A percentile compares a stretch with the other conserved stretches of the same genome.
Evolutionary conservation across 2,113 vertebrate genomes (phyloP).

Genomic region (Rafetus swinhoei): DNA sequence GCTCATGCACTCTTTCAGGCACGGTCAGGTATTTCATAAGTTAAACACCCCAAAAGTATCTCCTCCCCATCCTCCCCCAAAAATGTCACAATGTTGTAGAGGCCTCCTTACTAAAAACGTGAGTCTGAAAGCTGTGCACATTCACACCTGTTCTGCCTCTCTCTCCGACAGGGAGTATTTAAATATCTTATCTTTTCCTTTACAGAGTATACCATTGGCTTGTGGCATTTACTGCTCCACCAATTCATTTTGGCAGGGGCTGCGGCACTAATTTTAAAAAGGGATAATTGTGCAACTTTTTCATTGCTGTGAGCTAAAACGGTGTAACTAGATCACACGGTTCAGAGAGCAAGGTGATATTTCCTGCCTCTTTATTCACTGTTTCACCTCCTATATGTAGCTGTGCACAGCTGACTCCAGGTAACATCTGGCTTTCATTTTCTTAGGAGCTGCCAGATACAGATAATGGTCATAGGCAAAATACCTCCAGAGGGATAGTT

Average conservation of each 20-base stretch:
- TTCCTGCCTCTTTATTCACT: not conserved
- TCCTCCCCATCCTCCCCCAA: not conserved
- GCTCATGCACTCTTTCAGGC: not conserved
- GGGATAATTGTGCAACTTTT: not conserved
- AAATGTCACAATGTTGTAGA: not conserved
- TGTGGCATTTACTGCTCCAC: accelerated
- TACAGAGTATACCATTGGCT: not conserved
- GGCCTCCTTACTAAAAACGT: not conserved
- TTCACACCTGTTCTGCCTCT: not conserved
- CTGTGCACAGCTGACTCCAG: not conserved
- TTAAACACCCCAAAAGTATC: accelerated
- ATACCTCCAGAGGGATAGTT: not conserved
- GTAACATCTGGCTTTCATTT: not conserved
- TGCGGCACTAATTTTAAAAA: not conserved
- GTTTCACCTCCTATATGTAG: not conserved
- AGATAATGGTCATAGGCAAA: not conserved
- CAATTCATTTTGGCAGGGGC: not conserved
- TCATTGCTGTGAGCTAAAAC: not conserved
- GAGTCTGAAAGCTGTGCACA: not conserved
- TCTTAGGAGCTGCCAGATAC: not conserved
- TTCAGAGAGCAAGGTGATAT: not conserved
- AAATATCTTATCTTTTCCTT: not conserved
- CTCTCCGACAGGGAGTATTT: not conserved
- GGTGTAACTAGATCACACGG: not conserved
- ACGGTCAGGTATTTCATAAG: not conserved